These are phyloP conservation scores for Vesta saturnalis DNA, from an alignment of 2,888 invertebrate genomes.

Conservation along the genomic window DNA sequence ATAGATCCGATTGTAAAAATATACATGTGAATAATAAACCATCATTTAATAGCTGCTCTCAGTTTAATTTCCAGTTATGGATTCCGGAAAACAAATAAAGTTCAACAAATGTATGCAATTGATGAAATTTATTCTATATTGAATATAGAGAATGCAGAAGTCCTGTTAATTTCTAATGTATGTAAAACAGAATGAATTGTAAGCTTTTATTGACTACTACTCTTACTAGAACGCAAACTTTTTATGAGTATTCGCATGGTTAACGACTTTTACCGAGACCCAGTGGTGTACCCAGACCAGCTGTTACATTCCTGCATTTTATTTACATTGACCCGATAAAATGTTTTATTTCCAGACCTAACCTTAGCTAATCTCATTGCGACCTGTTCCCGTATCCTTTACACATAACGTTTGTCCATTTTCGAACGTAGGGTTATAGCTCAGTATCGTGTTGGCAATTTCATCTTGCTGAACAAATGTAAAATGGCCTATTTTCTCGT, in stretches of 20 bases:
- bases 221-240: constrained; percentile 16
- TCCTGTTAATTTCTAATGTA: too few species aligned
- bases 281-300: constrained; percentile 26
- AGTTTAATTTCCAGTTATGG: too few species aligned
- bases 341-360: constrained; percentile 31
- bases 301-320: constrained; percentile 33
- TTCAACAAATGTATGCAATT: too few species aligned
- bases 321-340: constrained; percentile 33
- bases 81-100: too few species aligned
- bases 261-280: constrained; percentile 30
- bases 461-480: constrained; percentile 16
- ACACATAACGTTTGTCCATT: constrained; percentile 26
- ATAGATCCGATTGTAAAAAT: too few species aligned
- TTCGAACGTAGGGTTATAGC: constrained; percentile 19
- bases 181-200: too few species aligned
- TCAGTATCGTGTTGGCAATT: constrained; percentile 13
- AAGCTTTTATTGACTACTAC: background rate
- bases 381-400: constrained; percentile 24
- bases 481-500: constrained; percentile 14
- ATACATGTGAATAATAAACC: too few species aligned
- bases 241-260: constrained; percentile 31
- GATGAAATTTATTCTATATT: too few species aligned
- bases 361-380: constrained; percentile 29
- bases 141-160: too few species aligned
- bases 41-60: too few species aligned